A percentile compares a stretch with the other conserved stretches of the same genome.
Conservation (phyloP, 2,113 vertebrate species). For the Festucalex cinctus region DNA sequence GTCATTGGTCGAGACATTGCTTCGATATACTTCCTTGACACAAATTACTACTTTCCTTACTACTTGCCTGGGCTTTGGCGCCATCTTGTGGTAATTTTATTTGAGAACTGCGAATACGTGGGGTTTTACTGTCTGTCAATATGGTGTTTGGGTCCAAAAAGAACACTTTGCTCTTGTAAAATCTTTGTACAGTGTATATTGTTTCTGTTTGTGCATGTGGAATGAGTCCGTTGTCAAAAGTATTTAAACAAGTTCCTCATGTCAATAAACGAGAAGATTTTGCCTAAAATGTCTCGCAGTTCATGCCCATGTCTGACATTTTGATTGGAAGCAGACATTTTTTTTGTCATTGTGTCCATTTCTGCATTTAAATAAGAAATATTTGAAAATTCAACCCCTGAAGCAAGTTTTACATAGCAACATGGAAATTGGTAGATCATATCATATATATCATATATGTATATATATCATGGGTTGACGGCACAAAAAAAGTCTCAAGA, state of each 20-base stretch:
- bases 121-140: no score
- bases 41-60: no score
- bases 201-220: constrained; percentile 67
- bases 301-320: not conserved
- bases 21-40: not conserved
- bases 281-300: constrained; percentile 39
- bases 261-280: constrained; percentile 70
- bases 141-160: not conserved
- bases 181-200: constrained; percentile 53
- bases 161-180: constrained; percentile 32
- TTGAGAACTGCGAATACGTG: not conserved
- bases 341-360: no score
- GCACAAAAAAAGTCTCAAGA: no score
- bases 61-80: no score
- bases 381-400: no score
- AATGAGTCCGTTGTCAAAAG: constrained; percentile 65
- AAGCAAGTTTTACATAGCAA: no score
- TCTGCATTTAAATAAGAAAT: no score
- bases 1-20: not conserved
- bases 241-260: constrained; percentile 75
- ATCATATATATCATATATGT: no score
- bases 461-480: no score
- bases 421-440: no score
- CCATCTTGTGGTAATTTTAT: no score
- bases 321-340: not conserved